phyloP scores from a whole-genome alignment of 2,797 vertebrate genomes.

The Siniperca obscura region DNA sequence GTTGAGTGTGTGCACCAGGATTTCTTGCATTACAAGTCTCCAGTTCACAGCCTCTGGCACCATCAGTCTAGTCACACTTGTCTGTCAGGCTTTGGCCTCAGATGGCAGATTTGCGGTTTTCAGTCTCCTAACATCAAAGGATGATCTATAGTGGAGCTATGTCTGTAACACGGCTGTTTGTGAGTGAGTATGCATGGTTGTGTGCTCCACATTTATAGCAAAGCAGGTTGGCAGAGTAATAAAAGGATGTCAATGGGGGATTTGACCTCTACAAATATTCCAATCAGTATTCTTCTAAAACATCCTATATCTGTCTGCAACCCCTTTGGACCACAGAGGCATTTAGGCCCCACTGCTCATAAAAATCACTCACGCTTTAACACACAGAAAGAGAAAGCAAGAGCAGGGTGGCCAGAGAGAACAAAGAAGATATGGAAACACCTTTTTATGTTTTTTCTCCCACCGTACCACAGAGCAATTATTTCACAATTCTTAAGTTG shows the following conservation, averaged over 20 bases:
- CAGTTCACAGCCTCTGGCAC: constrained; percentile 38
- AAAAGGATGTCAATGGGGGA: constrained; percentile 76
- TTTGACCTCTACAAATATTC: constrained; percentile 81
- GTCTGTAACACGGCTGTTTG: constrained; percentile 40
- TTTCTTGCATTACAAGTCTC: constrained; percentile 37
- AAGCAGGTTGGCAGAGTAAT: constrained; percentile 74
- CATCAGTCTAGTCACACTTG: constrained; percentile 59
- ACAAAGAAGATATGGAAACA: constrained; percentile 20
- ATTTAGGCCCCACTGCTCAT: constrained; percentile 57
- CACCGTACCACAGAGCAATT: not conserved
- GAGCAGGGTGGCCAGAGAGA: constrained; percentile 18
- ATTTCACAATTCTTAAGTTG: constrained; percentile 6
- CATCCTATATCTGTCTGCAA: constrained; percentile 68
- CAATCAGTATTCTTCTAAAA: constrained; percentile 77
- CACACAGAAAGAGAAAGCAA: constrained; percentile 38
- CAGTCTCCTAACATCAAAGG: constrained; percentile 61
- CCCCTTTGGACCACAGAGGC: constrained; percentile 61
- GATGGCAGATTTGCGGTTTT: constrained; percentile 46
- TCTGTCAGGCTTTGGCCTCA: constrained; percentile 59
- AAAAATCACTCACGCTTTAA: constrained; percentile 62
- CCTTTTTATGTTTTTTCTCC: constrained; percentile 13
- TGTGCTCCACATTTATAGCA: constrained; percentile 72
- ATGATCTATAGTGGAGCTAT: constrained; percentile 58
- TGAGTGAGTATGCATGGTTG: constrained; percentile 38
- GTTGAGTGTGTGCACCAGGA: constrained; percentile 22